Percentiles rank a stretch among this genome's conserved stretches.
phyloP scores from a whole-genome alignment of 2,113 vertebrate genomes.

The Malurus elegans region DNA sequence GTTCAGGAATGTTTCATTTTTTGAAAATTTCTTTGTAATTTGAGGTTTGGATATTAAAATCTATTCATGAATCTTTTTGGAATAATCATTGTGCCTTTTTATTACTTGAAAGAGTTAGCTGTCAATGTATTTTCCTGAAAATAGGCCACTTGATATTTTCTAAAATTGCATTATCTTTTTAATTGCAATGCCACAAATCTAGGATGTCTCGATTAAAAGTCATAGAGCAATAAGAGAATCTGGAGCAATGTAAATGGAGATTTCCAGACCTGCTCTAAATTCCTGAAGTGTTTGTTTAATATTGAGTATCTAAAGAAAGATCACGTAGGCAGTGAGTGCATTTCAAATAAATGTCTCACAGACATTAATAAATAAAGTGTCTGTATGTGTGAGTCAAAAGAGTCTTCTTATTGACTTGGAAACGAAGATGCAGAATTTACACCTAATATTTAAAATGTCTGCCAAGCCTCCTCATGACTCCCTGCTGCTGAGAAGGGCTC shows the following conservation, averaged over 20 bases:
- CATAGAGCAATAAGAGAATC: background rate
- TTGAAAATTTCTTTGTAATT: background rate
- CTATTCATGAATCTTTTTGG: background rate
- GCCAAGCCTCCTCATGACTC: background rate
- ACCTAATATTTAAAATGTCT: background rate
- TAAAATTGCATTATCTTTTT: background rate
- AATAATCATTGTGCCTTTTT: background rate
- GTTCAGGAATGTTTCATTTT: background rate
- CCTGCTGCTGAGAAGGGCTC: background rate
- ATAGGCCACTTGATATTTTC: background rate
- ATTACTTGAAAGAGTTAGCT: background rate
- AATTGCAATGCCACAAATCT: background rate
- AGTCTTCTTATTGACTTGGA: background rate
- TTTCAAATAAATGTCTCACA: background rate
- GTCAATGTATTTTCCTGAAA: background rate
- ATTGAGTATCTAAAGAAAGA: background rate
- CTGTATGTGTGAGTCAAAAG: background rate
- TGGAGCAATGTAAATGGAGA: background rate
- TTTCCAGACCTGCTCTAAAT: background rate
- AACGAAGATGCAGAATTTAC: background rate
- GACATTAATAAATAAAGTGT: background rate
- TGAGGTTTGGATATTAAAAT: background rate
- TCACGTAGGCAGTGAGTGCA: rapidly evolving
- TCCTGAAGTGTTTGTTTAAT: background rate
- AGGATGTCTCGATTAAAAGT: background rate